A percentile compares a stretch with the other conserved stretches of the same genome.
These are phyloP conservation scores for Cyanistes caeruleus DNA, from an alignment of 2,113 vertebrate genomes.

Conservation along the genomic window DNA sequence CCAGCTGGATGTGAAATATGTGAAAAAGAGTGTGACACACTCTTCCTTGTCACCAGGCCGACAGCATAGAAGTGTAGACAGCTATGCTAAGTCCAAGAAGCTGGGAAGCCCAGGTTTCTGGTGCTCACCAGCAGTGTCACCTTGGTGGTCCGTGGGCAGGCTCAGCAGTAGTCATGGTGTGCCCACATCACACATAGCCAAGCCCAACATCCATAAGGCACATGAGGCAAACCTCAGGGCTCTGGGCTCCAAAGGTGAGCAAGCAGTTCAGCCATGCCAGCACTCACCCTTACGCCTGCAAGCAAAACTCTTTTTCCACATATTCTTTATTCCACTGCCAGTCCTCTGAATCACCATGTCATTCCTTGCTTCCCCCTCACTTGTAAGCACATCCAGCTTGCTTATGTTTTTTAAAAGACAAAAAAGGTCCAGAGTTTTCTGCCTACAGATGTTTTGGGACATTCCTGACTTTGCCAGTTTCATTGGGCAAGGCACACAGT, in stretches of 20 bases:
- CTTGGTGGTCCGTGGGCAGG: accelerated
- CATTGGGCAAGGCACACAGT: neutral
- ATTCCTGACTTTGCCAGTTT: neutral
- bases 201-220: neutral
- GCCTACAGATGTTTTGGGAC: neutral
- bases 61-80: neutral
- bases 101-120: neutral
- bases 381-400: neutral
- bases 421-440: neutral
- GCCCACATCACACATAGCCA: accelerated
- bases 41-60: neutral
- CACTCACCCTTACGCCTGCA: neutral
- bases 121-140: neutral
- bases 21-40: neutral
- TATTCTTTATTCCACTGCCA: slow-evolving; percentile 40
- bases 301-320: neutral
- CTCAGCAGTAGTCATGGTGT: neutral
- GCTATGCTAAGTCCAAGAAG: neutral
- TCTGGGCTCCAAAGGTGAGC: neutral
- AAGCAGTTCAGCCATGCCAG: neutral
- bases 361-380: neutral
- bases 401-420: neutral
- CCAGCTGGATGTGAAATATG: neutral
- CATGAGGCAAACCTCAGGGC: neutral
- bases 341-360: neutral